Conservation (phyloP, 2,888 invertebrate genomes). For the Sarcophaga rosellei region DNA sequence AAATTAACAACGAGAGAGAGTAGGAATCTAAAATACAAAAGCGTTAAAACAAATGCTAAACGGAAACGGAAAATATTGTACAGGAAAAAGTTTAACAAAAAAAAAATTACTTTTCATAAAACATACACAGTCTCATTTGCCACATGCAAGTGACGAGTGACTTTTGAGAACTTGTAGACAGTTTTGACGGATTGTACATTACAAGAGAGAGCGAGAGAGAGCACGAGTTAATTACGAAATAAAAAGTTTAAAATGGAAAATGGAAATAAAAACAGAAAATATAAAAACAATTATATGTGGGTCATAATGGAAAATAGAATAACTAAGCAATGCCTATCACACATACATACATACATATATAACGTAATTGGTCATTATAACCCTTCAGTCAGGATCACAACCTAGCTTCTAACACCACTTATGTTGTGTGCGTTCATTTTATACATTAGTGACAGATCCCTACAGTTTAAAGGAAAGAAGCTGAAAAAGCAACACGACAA, state of each 20-base stretch:
- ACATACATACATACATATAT: too few species aligned
- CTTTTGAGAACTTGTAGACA: conserved; percentile 34
- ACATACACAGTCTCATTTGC: not conserved
- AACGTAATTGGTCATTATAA: too few species aligned
- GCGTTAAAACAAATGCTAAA: conserved; percentile 15
- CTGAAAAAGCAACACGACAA: too few species aligned
- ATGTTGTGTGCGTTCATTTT: too few species aligned
- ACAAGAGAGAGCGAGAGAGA: not conserved
- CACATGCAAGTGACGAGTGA: not conserved
- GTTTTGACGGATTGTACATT: conserved; percentile 38
- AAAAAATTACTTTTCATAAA: not conserved
- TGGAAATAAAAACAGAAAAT: not conserved
- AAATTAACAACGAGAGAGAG: conserved; percentile 19
- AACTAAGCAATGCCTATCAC: too few species aligned
- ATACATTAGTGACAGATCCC: too few species aligned
- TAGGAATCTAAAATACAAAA: conserved; percentile 3
- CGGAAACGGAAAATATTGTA: conserved; percentile 5
- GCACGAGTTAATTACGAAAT: too few species aligned
- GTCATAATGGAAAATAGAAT: too few species aligned
- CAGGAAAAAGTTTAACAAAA: conserved; percentile 3
- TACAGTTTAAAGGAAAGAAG: too few species aligned
- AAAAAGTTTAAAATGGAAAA: not conserved
- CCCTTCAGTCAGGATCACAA: too few species aligned
- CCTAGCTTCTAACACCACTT: too few species aligned
- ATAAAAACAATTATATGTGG: too few species aligned